These are phyloP conservation scores for Apostichopus japonicus DNA, from an alignment of 35 echinoderm and acorn worm species.

Conservation along the genomic window DNA sequence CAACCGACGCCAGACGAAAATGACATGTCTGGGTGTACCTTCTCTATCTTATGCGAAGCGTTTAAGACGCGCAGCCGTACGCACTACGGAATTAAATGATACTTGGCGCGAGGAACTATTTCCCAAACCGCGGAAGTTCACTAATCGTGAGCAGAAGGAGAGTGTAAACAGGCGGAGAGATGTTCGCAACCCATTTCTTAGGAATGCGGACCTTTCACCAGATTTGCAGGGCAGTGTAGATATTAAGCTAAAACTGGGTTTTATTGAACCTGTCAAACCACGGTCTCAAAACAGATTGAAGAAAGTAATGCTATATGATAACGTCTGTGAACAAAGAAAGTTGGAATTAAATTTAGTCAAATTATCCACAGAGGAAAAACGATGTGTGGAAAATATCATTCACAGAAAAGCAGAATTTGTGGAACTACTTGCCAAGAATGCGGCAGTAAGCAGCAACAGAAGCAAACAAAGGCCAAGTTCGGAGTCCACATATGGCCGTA, in stretches of 20 bases:
- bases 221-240: not conserved
- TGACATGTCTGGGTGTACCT: constrained; percentile 13
- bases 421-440: constrained; percentile 5
- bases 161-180: not conserved
- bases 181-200: constrained; percentile 1
- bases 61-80: constrained; percentile 18
- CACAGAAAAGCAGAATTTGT: constrained; percentile 15
- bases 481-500: not conserved
- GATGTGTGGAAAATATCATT: constrained; percentile 28
- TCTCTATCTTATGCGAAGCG: constrained; percentile 8
- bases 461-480: not conserved
- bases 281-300: constrained; percentile 25
- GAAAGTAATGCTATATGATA: constrained; percentile 37
- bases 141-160: not conserved
- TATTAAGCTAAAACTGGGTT: not conserved
- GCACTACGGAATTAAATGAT: constrained; percentile 28
- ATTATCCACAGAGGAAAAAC: constrained; percentile 29
- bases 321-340: constrained; percentile 14
- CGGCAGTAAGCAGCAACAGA: not conserved
- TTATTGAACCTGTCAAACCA: not conserved
- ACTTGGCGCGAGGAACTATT: constrained; percentile 8
- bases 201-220: not conserved
- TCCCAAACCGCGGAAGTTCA: constrained; percentile 28
- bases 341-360: constrained; percentile 25
- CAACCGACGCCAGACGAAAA: not conserved